A percentile compares a stretch with the other conserved stretches of the same genome.
These are phyloP conservation scores for Nymphalis polychloros DNA, from an alignment of 2,888 invertebrate genomes.

Conservation along the genomic window DNA sequence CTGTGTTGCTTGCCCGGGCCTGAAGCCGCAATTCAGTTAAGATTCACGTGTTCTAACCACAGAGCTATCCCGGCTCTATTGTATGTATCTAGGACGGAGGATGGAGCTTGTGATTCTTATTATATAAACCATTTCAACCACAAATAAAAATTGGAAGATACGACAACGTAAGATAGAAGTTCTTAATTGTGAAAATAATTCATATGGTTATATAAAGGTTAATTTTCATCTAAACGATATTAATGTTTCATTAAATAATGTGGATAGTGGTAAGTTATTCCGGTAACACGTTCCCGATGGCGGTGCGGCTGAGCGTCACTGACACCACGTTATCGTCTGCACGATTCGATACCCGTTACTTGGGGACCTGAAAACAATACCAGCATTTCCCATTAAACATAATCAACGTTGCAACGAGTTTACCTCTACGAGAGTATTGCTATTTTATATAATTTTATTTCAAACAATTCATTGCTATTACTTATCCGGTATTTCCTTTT, in stretches of 20 bases:
- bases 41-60: too few species aligned
- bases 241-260: not conserved
- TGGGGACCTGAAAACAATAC: slow-evolving; percentile 12
- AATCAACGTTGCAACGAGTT: not conserved
- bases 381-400: slow-evolving; percentile 11
- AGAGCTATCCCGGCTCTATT: too few species aligned
- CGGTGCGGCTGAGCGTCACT: slow-evolving; percentile 7
- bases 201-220: too few species aligned
- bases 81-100: not conserved
- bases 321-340: slow-evolving; percentile 26
- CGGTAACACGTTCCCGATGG: slow-evolving; percentile 12
- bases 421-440: not conserved
- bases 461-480: not conserved
- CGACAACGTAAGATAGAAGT: too few species aligned
- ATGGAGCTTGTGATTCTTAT: not conserved
- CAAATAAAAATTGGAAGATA: not conserved
- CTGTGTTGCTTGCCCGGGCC: too few species aligned
- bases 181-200: too few species aligned
- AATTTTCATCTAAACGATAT: not conserved
- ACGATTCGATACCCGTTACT: slow-evolving; percentile 33
- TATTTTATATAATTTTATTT: slow-evolving; percentile 2
- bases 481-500: not conserved
- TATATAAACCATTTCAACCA: not conserved
- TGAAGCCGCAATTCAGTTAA: too few species aligned
- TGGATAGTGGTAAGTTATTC: slow-evolving; percentile 14